These are phyloP conservation scores for Gallinago solitaria DNA, from an alignment of 2,797 vertebrate species.

Conservation along the genomic window DNA sequence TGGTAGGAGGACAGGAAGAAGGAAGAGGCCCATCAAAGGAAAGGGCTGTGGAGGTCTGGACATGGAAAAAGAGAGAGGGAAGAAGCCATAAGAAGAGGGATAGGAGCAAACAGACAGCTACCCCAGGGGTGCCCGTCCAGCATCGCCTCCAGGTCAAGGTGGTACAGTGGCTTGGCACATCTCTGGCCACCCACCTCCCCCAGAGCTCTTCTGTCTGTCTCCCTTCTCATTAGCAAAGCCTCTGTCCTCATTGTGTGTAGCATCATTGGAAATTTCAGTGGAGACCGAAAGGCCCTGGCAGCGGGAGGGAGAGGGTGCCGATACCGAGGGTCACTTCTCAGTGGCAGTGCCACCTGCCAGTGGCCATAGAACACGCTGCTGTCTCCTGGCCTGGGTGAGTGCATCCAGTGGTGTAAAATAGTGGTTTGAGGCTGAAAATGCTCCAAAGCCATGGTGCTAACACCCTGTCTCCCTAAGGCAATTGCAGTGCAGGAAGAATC, in stretches of 20 bases:
- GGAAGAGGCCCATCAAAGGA: not conserved
- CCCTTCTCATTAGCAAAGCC: not conserved
- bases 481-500: not conserved
- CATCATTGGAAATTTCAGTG: not conserved
- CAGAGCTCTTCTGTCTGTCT: not conserved
- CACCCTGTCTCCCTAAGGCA: not conserved
- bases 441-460: rapidly evolving
- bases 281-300: not conserved
- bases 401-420: not conserved
- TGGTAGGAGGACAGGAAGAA: not conserved
- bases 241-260: rapidly evolving
- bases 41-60: not conserved
- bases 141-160: rapidly evolving
- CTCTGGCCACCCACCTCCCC: not conserved
- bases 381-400: not conserved
- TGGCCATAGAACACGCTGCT: not conserved
- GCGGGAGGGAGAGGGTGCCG: rapidly evolving
- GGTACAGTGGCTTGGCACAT: rapidly evolving
- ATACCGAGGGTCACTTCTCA: not conserved
- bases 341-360: not conserved
- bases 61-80: not conserved
- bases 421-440: not conserved
- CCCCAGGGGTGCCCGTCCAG: rapidly evolving
- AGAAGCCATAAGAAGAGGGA: not conserved
- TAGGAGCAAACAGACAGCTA: not conserved